phyloP scores from a whole-genome alignment of 2,888 invertebrate species.

The Junonia oenone region DNA sequence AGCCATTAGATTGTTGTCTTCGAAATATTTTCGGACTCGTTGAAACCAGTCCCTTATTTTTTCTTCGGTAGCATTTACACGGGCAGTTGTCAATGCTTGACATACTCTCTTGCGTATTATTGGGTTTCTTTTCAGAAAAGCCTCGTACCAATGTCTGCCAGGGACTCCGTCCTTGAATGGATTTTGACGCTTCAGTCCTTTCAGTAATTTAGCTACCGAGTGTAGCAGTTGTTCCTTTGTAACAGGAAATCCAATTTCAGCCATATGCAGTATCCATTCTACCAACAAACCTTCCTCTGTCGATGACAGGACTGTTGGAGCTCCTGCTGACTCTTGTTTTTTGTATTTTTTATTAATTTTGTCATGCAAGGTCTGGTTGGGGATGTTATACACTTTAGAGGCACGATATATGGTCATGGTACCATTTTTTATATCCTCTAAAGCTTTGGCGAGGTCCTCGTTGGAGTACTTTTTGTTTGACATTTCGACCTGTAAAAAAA shows the following conservation, averaged over 20 bases:
- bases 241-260: conserved; percentile 16
- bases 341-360: too few species aligned
- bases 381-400: too few species aligned
- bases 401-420: too few species aligned
- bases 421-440: too few species aligned
- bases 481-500: too few species aligned
- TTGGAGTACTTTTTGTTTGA: too few species aligned
- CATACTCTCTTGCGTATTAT: conserved; percentile 4
- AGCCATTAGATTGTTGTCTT: too few species aligned
- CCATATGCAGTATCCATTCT: conserved; percentile 25
- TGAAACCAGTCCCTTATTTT: conserved; percentile 4
- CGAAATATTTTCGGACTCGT: conserved; percentile 18
- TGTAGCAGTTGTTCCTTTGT: conserved; percentile 10
- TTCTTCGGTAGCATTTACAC: neutral
- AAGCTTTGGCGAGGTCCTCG: too few species aligned
- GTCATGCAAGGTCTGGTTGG: too few species aligned
- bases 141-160: conserved; percentile 19
- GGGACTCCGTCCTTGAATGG: conserved; percentile 21
- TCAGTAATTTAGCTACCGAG: conserved; percentile 22
- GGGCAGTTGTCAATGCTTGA: conserved; percentile 2
- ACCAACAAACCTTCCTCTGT: conserved; percentile 29
- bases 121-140: conserved; percentile 31
- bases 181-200: conserved; percentile 10
- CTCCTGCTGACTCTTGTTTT: too few species aligned
- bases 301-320: conserved; percentile 28